Base-by-base conservation (phyloP, 1,140 invertebrate genomes). In the Caenorhabditis briggsae region DNA sequence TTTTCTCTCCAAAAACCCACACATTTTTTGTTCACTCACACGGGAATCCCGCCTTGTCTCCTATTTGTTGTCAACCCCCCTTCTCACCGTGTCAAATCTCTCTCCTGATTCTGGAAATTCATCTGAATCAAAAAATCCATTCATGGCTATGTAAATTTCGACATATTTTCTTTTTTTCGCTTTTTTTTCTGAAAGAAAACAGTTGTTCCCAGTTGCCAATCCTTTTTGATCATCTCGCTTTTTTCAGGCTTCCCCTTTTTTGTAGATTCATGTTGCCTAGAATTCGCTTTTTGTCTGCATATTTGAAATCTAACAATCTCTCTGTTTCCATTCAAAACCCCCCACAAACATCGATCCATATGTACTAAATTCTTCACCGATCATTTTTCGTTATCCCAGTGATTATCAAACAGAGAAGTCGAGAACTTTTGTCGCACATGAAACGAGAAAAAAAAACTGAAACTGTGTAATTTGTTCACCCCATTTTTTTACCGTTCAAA, bases 261-360 rank as follows among this genome's bases (percentile, higher is more conserved):
- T 25, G 43, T 50, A 78, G 70, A n/a, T 78, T 78, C 20, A 20
- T 78, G 11, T 48, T 78, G 70, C 46, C 70, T 78, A 78, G 70
- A 78, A 50, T 11, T 50, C 46, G 70, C 46, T 78, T 78, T 74
- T 18, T n/a, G 2, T 3, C 33, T 46, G 43, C 41, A 9, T 20
- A 50, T 53, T 5, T 23, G 43, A 78, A 53, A 8, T 53, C 70
- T 50, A 11, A 70, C 11, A 70, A 70, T 18, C 70, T 48, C 70
- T 12, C 33, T 43, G 20, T 33, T 33, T 1, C 33, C 33, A 33
- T 33, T 33, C 33, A 33, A 33, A 33, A 33, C 33, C 33, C 33
- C 33, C 33, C 33, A 33, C 33, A 16, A 18, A n/a, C 16, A 58
- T 16, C 18, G 50, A 78, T 53, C 46, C 70, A 78, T 78, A 78